These are phyloP conservation scores for Adelosebastes latens DNA, from an alignment of 2,797 vertebrate species.

Conservation along the genomic window DNA sequence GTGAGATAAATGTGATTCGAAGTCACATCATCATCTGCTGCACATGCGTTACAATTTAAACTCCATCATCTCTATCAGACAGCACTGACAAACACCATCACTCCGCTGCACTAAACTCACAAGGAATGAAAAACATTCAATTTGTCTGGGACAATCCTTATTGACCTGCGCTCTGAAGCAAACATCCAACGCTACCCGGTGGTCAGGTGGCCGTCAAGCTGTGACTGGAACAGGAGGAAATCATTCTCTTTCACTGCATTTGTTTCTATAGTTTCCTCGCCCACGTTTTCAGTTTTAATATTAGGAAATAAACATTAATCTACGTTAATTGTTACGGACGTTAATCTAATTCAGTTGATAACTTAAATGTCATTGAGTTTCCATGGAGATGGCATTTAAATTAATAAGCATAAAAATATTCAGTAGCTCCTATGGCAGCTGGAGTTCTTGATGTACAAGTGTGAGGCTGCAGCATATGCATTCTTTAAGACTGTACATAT, in stretches of 20 bases:
- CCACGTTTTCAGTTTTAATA: neutral
- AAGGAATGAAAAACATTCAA: conserved; percentile 24
- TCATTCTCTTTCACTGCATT: neutral
- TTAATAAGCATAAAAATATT: neutral
- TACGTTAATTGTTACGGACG: no score
- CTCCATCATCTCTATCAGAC: conserved; percentile 31
- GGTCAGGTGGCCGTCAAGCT: conserved; percentile 2
- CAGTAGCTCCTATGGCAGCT: neutral
- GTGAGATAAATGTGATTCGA: conserved; percentile 26
- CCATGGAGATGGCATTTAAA: conserved; percentile 20
- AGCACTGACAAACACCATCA: conserved; percentile 35
- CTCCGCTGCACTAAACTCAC: neutral
- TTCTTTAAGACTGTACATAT: neutral
- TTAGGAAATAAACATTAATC: neutral
- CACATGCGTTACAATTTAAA: conserved; percentile 22
- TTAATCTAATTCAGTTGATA: conserved; percentile 18
- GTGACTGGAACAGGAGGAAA: neutral
- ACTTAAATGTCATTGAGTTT: conserved; percentile 32
- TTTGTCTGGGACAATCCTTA: conserved; percentile 45
- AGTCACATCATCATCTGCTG: conserved; percentile 29
- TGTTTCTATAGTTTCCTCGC: neutral
- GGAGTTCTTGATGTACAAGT: neutral
- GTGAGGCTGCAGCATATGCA: neutral
- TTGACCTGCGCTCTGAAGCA: conserved; percentile 34
- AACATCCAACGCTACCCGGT: neutral